Percentiles rank a stretch among this genome's conserved stretches.
phyloP scores from a whole-genome alignment of 2,113 vertebrate species.

The Ciconia stormi region DNA sequence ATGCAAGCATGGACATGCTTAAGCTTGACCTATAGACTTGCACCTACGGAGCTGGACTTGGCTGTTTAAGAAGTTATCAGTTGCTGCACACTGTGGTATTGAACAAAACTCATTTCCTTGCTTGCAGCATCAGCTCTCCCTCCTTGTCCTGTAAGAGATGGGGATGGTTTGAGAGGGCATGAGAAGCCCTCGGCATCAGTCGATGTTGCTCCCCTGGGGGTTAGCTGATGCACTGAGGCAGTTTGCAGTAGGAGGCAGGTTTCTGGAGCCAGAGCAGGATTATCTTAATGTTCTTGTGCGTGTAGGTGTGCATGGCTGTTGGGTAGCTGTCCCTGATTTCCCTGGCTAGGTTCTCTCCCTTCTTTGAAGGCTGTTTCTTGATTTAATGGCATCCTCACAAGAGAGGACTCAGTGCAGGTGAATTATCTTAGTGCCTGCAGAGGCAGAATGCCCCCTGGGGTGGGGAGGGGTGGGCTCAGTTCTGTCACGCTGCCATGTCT shows the following conservation, averaged over 20 bases:
- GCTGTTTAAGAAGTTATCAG: background rate
- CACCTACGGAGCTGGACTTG: background rate
- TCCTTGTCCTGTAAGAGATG: background rate
- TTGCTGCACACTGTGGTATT: background rate
- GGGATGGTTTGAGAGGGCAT: background rate
- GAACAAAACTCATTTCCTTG: background rate
- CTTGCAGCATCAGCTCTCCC: background rate
- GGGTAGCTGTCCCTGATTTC: background rate
- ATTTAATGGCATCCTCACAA: background rate
- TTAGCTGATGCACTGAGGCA: background rate
- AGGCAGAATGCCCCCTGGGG: background rate
- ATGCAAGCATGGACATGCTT: background rate
- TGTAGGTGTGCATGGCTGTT: background rate
- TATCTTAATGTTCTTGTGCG: background rate
- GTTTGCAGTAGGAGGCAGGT: background rate
- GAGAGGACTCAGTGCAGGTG: background rate
- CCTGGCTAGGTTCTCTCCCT: background rate
- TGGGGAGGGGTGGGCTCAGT: background rate
- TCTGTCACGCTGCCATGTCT: fast-evolving
- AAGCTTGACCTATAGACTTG: background rate
- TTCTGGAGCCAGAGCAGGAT: background rate
- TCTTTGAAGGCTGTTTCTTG: background rate
- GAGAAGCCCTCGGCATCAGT: fast-evolving
- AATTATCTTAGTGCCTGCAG: background rate
- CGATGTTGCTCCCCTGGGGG: background rate